Evolutionary conservation across 2,797 vertebrate species (phyloP).

Genomic region (Hybognathus amarus): DNA sequence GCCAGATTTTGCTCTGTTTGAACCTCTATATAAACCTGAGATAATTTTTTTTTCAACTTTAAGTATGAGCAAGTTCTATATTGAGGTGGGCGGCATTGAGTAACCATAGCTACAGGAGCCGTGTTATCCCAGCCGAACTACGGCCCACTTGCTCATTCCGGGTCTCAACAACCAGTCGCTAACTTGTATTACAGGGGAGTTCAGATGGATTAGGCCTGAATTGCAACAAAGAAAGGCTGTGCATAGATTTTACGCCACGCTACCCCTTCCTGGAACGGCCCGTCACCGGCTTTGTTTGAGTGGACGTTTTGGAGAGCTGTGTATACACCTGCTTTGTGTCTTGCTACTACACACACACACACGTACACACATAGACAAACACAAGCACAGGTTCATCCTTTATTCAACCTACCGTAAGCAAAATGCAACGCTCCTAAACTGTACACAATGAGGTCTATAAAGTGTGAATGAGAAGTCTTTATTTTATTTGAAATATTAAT

Average conservation of each 20-base stretch:
- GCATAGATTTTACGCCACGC: constrained; percentile 69
- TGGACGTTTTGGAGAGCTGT: constrained; percentile 42
- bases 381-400: constrained; percentile 25
- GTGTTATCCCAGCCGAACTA: constrained; percentile 37
- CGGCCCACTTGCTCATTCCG: constrained; percentile 39
- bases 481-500: not conserved
- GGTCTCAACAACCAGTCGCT: constrained; percentile 56
- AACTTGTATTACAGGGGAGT: constrained; percentile 61
- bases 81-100: constrained; percentile 31
- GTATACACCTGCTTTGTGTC: constrained; percentile 65
- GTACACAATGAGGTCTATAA: constrained; percentile 18
- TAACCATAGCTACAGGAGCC: constrained; percentile 62
- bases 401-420: constrained; percentile 18
- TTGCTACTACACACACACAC: constrained; percentile 6
- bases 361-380: constrained; percentile 13
- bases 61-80: not conserved
- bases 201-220: constrained; percentile 64
- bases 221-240: constrained; percentile 62
- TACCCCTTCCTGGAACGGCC: constrained; percentile 65
- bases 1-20: not conserved
- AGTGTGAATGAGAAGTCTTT: not conserved
- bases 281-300: constrained; percentile 51
- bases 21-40: not conserved
- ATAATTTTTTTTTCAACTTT: not conserved
- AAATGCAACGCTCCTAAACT: constrained; percentile 27